These are phyloP conservation scores for Trichonephila inaurata DNA, from an alignment of 1,140 invertebrate species.

Conservation along the genomic window DNA sequence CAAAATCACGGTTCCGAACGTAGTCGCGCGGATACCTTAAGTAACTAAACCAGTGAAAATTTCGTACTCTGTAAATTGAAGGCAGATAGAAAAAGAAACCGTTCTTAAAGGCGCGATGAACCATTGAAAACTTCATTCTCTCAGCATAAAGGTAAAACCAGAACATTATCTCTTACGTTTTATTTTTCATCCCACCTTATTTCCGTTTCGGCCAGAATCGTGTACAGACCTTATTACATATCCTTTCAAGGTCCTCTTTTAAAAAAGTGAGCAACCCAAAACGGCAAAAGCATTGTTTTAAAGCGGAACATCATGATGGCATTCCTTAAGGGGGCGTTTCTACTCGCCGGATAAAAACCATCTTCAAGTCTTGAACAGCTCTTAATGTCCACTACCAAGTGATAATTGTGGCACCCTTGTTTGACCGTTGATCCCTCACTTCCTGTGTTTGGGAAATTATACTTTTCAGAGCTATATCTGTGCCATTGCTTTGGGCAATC, in stretches of 20 bases:
- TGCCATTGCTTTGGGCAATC: neutral
- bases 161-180: slow-evolving; percentile 19
- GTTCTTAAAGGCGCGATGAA: neutral
- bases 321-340: neutral
- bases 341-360: neutral
- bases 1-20: too few relatives aligned
- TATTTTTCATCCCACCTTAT: neutral
- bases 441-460: slow-evolving; percentile 53
- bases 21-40: too few relatives aligned
- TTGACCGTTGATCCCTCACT: slow-evolving; percentile 69
- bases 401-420: slow-evolving; percentile 71
- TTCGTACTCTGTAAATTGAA: neutral
- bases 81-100: neutral
- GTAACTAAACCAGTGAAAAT: too few relatives aligned
- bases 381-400: slow-evolving; percentile 17
- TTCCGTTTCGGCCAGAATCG: slow-evolving; percentile 14
- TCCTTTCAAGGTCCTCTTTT: neutral
- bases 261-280: neutral
- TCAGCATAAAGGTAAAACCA: slow-evolving; percentile 13
- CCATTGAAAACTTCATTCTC: neutral
- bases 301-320: slow-evolving; percentile 31
- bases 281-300: slow-evolving; percentile 43
- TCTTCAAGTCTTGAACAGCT: slow-evolving; percentile 3
- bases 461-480: neutral
- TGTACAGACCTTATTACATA: neutral